phyloP scores from a whole-genome alignment of 2,888 invertebrate species.

The Ophioninae sp. region DNA sequence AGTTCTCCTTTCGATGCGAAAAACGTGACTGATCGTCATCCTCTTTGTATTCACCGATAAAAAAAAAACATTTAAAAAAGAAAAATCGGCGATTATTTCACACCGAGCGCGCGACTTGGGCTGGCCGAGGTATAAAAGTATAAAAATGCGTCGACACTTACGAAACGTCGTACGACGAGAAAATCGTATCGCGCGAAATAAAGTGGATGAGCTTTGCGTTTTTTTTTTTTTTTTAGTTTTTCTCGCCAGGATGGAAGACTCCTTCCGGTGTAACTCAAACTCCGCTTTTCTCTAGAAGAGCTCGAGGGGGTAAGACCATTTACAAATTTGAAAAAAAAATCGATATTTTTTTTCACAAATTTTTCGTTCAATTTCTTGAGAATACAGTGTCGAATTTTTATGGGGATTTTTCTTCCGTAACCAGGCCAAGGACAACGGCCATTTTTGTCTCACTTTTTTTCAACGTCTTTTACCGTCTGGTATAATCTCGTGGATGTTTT shows the following conservation, averaged over 20 bases:
- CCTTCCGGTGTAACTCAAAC: not conserved
- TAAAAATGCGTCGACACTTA: conserved; percentile 72
- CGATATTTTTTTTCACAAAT: conserved; percentile 25
- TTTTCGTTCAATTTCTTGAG: not conserved
- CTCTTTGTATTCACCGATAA: too few species aligned
- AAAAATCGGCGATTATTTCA: conserved; percentile 8
- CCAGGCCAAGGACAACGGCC: too few species aligned
- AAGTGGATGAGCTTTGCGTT: conserved; percentile 49
- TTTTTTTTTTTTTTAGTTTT: conserved; percentile 31
- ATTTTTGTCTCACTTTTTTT: too few species aligned
- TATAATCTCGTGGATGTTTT: too few species aligned
- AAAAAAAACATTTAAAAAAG: conserved; percentile 6
- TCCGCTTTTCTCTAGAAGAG: conserved; percentile 6
- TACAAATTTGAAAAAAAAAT: not conserved
- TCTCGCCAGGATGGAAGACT: conserved; percentile 57
- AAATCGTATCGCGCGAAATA: conserved; percentile 72
- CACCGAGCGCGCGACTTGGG: conserved; percentile 71
- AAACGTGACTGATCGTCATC: conserved; percentile 25
- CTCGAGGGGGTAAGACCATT: not conserved
- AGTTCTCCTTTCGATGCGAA: too few species aligned
- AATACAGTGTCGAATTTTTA: too few species aligned
- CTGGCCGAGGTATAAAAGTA: conserved; percentile 69
- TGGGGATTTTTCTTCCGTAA: too few species aligned
- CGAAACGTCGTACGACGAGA: conserved; percentile 70
- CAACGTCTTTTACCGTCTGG: too few species aligned